Base-by-base conservation (phyloP, 2,888 invertebrate genomes). In the Tipula lateralis region DNA sequence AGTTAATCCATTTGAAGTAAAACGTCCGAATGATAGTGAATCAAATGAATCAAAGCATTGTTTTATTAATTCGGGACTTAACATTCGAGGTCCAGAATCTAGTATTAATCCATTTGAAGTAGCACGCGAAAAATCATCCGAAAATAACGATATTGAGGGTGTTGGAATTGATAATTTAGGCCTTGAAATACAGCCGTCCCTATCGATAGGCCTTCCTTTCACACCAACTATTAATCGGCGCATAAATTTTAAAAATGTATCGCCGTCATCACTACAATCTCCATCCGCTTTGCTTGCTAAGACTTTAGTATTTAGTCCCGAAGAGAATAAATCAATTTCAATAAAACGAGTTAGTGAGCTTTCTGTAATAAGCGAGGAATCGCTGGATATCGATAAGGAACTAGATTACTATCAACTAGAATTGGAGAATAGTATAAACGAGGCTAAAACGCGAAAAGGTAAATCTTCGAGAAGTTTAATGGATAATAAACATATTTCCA, bases 391-490 rank as follows among this genome's bases (percentile, higher is more conserved):
- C 85, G 90, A 89, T 19, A 88, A 88, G 83, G 90, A 90, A 84
- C 85, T 90, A 24, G 90, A 90, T 86, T 88, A 88, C 5, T 90
- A 90, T 86, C 90, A 90, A 85, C 85, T 90, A 66, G 90, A 90
- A 86, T 85, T 90, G 39, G 90, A 90, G 85, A 90, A 90, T 39
- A 90, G 90, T 86, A 90, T 90, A 13, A 90, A 90, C 84, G 90
- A 90, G 85, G 90, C 90, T 0, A 90, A 90, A 86, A 85, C 88
- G 44, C 87, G 88, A 34, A 90, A 89, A 85, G 86, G 86, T 85
- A 19, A 29, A 85, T 32, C 29, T 85, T 83, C 86, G 85, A 29
- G 34, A 30, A 30, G 84, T 84, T 5, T 84, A 29, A 85, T 85
- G 83, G 84, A 85, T 19, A 39, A 39, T 13, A 85, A 85, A n/a